Conservation (phyloP, 1,140 invertebrate genomes). For the Calephelis nemesis region DNA sequence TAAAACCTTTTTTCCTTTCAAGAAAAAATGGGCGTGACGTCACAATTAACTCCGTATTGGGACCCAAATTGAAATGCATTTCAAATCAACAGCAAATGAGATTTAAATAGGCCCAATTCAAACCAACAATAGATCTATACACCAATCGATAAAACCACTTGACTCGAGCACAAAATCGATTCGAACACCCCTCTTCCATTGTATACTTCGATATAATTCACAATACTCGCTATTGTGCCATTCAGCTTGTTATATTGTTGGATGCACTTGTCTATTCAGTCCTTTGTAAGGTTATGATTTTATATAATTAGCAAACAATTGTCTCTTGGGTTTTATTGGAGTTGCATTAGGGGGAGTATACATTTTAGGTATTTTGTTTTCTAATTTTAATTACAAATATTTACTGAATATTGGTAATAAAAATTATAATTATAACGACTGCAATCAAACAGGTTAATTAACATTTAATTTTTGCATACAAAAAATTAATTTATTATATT, state of each 20-base stretch:
- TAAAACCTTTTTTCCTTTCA: too few relatives aligned
- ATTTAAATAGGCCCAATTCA: conserved; percentile 27
- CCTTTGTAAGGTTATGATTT: conserved; percentile 2
- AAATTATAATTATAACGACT: too few relatives aligned
- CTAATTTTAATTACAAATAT: too few relatives aligned
- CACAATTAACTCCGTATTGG: background rate
- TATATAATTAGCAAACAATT: background rate
- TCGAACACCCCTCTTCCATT: conserved; percentile 32
- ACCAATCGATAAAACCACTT: conserved; percentile 34
- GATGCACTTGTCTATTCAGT: conserved; percentile 28
- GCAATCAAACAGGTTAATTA: too few relatives aligned
- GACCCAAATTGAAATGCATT: conserved; percentile 1
- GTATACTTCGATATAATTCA: conserved; percentile 27
- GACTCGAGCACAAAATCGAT: conserved; percentile 25
- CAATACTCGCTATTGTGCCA: conserved; percentile 25
- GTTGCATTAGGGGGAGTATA: background rate
- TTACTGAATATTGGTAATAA: too few relatives aligned
- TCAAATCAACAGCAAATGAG: conserved; percentile 6
- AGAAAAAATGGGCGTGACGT: too few relatives aligned
- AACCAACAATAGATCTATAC: conserved; percentile 31
- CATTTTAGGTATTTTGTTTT: background rate
- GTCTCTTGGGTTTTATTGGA: conserved; percentile 11
- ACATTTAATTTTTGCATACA: too few relatives aligned
- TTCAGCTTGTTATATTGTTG: conserved; percentile 31
- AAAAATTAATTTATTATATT: too few relatives aligned